phyloP scores from a whole-genome alignment of 2,113 vertebrate genomes.

The Callithrix jacchus region DNA sequence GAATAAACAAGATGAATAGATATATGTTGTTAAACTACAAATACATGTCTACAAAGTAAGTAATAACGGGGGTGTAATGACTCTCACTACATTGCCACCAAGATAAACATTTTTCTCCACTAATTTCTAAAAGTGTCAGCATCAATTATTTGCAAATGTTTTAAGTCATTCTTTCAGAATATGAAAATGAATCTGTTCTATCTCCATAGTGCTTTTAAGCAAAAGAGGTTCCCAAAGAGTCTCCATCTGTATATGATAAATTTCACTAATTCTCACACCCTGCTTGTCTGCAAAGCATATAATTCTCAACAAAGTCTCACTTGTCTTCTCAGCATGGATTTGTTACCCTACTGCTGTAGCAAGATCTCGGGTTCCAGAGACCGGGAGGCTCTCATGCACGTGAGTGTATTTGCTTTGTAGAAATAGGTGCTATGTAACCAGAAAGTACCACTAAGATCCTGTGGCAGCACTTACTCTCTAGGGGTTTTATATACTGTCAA shows the following conservation, averaged over 20 bases:
- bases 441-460: background rate
- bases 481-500: background rate
- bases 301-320: slow-evolving; percentile 51
- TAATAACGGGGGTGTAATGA: background rate
- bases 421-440: slow-evolving; percentile 20
- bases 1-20: background rate
- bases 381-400: background rate
- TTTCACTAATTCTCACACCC: slow-evolving; percentile 59
- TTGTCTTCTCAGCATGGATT: background rate
- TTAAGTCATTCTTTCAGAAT: background rate
- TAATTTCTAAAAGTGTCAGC: background rate
- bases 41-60: background rate
- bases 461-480: background rate
- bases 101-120: background rate
- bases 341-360: background rate
- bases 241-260: background rate
- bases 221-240: slow-evolving; percentile 37
- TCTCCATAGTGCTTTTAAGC: background rate
- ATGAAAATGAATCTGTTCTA: background rate
- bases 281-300: slow-evolving; percentile 41
- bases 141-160: background rate
- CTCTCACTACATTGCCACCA: background rate
- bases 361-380: background rate
- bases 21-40: background rate
- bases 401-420: background rate